Evolutionary conservation across 2,797 vertebrate species (phyloP).

Genomic region (Bradypus variegatus): DNA sequence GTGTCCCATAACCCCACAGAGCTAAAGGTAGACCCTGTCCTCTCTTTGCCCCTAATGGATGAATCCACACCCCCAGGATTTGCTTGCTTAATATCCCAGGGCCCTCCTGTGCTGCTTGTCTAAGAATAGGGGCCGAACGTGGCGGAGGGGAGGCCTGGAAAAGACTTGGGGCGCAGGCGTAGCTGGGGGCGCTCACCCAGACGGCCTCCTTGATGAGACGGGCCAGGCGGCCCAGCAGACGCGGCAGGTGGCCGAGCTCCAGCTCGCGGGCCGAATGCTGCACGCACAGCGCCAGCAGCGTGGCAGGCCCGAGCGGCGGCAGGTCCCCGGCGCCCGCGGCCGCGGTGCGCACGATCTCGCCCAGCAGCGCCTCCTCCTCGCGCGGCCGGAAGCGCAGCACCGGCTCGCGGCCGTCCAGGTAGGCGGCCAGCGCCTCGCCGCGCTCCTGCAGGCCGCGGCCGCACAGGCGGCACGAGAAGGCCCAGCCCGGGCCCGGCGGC

Average conservation of each 20-base stretch:
- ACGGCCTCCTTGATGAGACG: conserved; percentile 89
- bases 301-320: conserved; percentile 82
- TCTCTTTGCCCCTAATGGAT: neutral
- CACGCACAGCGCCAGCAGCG: conserved; percentile 89
- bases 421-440: conserved; percentile 84
- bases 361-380: conserved; percentile 77
- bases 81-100: neutral
- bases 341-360: conserved; percentile 82
- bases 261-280: conserved; percentile 87
- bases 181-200: conserved; percentile 79
- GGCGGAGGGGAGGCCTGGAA: neutral
- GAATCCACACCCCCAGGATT: neutral
- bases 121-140: neutral
- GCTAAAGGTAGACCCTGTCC: neutral
- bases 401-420: conserved; percentile 83
- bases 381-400: conserved; percentile 83
- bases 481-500: conserved; percentile 65
- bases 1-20: neutral
- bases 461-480: conserved; percentile 77
- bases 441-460: conserved; percentile 84
- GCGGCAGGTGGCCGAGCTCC: conserved; percentile 85
- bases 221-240: conserved; percentile 86
- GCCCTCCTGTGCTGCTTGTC: neutral
- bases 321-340: conserved; percentile 51
- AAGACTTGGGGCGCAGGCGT: neutral